These are phyloP conservation scores for Lytechinus variegatus DNA, from an alignment of 35 echinoderm and acorn worm genomes.

Conservation along the genomic window DNA sequence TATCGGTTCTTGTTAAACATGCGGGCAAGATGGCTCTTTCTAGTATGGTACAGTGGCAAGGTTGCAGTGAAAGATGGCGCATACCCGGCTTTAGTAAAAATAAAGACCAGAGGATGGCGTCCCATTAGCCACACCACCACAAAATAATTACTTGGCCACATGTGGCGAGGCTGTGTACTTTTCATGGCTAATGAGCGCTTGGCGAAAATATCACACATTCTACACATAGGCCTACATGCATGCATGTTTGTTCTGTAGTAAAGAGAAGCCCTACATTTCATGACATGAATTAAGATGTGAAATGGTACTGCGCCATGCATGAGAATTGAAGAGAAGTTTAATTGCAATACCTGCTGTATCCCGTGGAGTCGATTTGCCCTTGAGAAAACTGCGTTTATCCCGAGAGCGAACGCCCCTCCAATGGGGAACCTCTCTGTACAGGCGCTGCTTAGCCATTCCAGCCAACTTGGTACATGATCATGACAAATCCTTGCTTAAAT, in stretches of 20 bases:
- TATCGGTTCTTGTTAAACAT: neutral
- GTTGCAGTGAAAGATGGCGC: neutral
- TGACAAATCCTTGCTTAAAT: neutral
- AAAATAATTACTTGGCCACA: constrained; percentile 38
- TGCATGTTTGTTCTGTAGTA: neutral
- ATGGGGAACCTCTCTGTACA: constrained; percentile 40
- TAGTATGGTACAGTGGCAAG: neutral
- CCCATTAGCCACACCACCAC: neutral
- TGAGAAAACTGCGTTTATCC: neutral
- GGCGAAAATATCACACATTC: constrained; percentile 38
- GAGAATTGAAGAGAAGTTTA: constrained; percentile 11
- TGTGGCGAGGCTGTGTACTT: neutral
- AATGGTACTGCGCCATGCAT: neutral
- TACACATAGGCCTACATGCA: neutral
- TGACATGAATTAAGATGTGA: neutral
- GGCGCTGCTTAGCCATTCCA: constrained; percentile 47
- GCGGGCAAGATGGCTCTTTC: neutral
- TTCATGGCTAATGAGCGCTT: neutral
- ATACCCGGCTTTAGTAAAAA: neutral
- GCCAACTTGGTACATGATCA: neutral
- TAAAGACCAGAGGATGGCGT: neutral
- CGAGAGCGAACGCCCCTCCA: constrained; percentile 40
- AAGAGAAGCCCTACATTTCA: neutral
- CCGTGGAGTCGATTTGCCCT: neutral
- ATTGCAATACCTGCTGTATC: constrained; percentile 38